Conservation (phyloP, 1,140 invertebrate species). For the Drosophila lacertosa region DNA sequence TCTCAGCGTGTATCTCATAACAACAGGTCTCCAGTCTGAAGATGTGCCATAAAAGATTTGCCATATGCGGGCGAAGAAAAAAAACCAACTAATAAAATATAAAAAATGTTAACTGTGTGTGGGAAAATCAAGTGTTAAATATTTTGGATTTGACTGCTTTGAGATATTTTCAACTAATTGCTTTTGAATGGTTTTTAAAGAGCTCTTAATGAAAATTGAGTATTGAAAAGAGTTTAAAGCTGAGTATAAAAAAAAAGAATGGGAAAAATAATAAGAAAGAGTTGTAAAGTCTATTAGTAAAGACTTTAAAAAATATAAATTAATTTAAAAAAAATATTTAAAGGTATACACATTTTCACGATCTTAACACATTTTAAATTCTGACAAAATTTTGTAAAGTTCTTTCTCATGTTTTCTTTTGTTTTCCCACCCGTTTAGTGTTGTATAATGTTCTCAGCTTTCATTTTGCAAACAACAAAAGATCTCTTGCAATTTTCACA, state of each 20-base stretch:
- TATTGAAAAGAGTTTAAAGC: not conserved
- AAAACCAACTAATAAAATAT: not conserved
- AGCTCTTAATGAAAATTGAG: not conserved
- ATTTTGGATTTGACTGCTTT: not conserved
- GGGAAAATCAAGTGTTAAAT: constrained; percentile 26
- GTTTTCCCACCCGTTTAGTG: not conserved
- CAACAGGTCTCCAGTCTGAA: constrained; percentile 6
- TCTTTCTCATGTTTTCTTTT: not conserved
- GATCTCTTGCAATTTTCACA: not conserved
- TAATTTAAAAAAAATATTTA: too few relatives aligned
- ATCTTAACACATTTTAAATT: too few relatives aligned
- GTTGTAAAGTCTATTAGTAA: too few relatives aligned
- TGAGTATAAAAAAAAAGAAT: too few relatives aligned
- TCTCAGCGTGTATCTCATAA: constrained; percentile 13
- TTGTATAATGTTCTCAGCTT: constrained; percentile 25
- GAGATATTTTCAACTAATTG: constrained; percentile 7
- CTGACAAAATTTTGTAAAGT: not conserved
- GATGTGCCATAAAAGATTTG: constrained; percentile 9
- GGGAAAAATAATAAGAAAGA: too few relatives aligned
- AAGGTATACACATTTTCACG: too few relatives aligned
- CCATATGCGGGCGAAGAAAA: constrained; percentile 16
- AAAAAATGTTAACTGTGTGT: constrained; percentile 21
- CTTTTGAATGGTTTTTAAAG: not conserved
- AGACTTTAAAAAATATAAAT: too few relatives aligned
- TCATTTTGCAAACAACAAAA: too few relatives aligned